phyloP scores from a whole-genome alignment of 2,113 vertebrate species.

The Nycticryphes semicollaris region DNA sequence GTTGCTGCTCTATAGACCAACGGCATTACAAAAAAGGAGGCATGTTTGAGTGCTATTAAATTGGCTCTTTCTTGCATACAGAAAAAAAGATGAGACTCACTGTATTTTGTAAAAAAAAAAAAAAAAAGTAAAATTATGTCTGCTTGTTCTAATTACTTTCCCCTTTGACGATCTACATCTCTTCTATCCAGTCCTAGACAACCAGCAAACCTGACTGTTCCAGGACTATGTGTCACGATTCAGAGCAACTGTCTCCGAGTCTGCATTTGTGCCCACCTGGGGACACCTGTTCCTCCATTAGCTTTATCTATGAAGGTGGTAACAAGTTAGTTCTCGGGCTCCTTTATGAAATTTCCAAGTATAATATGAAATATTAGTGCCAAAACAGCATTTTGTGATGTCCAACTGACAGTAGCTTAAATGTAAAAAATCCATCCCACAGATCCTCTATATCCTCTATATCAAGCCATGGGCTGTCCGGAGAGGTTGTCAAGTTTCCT shows the following conservation, averaged over 20 bases:
- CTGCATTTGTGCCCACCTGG: background rate
- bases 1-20: background rate
- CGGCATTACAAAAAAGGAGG: background rate
- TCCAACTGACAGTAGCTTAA: background rate
- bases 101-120: background rate
- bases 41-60: background rate
- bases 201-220: background rate
- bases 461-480: background rate
- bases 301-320: background rate
- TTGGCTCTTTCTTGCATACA: background rate
- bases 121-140: background rate
- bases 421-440: background rate
- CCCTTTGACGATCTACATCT: background rate
- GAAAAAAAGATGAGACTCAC: background rate
- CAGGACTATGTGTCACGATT: background rate
- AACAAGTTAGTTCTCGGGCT: background rate
- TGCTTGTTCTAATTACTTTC: background rate
- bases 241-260: background rate
- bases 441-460: background rate
- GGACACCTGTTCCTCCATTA: background rate
- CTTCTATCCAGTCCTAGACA: background rate
- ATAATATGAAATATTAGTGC: background rate
- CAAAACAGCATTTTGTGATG: background rate
- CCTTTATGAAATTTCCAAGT: background rate
- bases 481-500: background rate